These are phyloP conservation scores for Aepyceros melampus DNA, from an alignment of 2,113 vertebrate species.

Conservation along the genomic window DNA sequence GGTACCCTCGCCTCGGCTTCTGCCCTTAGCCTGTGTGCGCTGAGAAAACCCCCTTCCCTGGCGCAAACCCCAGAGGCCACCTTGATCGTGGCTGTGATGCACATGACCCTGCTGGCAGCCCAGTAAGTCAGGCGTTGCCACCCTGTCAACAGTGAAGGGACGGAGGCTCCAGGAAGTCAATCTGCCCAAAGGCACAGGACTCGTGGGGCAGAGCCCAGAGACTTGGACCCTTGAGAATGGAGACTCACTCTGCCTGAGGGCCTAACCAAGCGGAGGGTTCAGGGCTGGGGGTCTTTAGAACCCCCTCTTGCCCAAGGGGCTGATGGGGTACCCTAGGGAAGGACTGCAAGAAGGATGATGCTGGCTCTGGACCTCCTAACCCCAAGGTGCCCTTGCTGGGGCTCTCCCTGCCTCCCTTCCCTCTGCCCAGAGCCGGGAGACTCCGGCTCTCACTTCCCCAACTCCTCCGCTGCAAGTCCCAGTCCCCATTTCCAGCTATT, in stretches of 20 bases:
- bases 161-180: not conserved
- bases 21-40: not conserved
- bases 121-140: not conserved
- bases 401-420: not conserved
- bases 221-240: not conserved
- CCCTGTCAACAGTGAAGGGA: not conserved
- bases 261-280: not conserved
- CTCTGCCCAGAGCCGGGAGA: not conserved
- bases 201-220: not conserved
- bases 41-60: too few species aligned
- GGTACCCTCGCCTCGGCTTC: not conserved
- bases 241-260: too few species aligned
- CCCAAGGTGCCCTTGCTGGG: not conserved
- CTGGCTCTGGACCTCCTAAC: not conserved
- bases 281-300: not conserved
- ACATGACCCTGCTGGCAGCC: not conserved
- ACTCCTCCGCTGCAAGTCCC: not conserved
- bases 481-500: constrained; percentile 47
- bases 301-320: not conserved
- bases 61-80: not conserved
- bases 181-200: not conserved
- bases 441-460: not conserved
- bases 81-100: rapidly evolving
- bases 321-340: not conserved
- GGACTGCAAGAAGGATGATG: not conserved